phyloP scores from a whole-genome alignment of 2,113 vertebrate species.

The Halcyon malimbica region DNA sequence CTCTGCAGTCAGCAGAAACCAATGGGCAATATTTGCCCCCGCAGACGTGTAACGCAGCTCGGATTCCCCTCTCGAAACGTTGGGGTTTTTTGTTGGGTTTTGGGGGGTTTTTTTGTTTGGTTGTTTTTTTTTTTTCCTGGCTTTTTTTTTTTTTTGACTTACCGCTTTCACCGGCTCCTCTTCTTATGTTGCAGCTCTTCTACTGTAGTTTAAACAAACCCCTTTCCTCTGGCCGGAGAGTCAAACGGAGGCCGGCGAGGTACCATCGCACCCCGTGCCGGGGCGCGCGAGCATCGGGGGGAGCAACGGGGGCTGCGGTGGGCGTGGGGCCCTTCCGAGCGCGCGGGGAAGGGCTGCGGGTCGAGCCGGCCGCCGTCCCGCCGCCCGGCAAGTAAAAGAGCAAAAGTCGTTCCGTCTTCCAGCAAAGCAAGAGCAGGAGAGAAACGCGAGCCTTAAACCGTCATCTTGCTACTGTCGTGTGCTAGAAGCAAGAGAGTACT shows the following conservation, averaged over 20 bases:
- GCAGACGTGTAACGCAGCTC: constrained; percentile 62
- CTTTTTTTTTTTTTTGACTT: background rate
- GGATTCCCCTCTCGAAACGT: constrained; percentile 43
- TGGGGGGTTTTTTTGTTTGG: background rate
- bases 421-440: constrained; percentile 18
- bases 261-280: background rate
- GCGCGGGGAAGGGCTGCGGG: background rate
- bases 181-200: constrained; percentile 65
- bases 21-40: constrained; percentile 90
- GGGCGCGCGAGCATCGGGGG: background rate
- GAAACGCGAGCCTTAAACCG: constrained; percentile 45
- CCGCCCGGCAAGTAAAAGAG: background rate
- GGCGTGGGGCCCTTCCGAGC: background rate
- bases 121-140: too few species aligned
- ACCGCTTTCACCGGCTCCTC: constrained; percentile 39
- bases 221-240: constrained; percentile 58
- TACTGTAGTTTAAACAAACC: constrained; percentile 71
- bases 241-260: constrained; percentile 18
- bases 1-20: constrained; percentile 84
- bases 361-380: too few species aligned
- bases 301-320: background rate
- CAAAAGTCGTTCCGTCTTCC: constrained; percentile 66
- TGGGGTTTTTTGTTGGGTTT: background rate
- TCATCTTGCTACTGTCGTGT: constrained; percentile 66
- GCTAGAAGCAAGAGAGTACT: constrained; percentile 76